These are phyloP conservation scores for Intellagama lesueurii DNA, from an alignment of 2,797 vertebrate genomes.

Conservation along the genomic window DNA sequence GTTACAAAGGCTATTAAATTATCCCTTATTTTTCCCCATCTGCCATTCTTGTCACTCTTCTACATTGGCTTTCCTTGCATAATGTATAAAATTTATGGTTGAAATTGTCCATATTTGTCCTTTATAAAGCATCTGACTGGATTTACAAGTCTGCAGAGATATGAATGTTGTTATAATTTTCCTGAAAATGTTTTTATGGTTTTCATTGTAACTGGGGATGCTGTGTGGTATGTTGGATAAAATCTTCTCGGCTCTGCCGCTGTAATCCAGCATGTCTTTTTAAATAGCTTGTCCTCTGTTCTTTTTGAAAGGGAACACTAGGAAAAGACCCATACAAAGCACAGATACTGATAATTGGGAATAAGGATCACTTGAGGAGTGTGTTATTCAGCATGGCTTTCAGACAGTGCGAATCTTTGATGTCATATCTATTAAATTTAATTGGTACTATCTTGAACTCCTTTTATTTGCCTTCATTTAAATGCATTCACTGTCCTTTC, in stretches of 20 bases:
- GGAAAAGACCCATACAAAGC: background rate
- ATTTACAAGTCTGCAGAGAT: background rate
- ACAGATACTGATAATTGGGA: background rate
- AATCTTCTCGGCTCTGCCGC: background rate
- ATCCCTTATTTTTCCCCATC: background rate
- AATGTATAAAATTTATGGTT: background rate
- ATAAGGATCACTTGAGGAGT: background rate
- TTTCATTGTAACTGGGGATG: background rate
- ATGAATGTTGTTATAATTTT: background rate
- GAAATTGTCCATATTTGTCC: background rate
- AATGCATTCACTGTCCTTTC: slow-evolving; percentile 17
- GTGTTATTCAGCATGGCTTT: slow-evolving; percentile 2
- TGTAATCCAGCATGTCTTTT: background rate
- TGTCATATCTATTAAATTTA: background rate
- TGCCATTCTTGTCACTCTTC: background rate
- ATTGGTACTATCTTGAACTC: background rate
- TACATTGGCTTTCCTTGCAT: background rate
- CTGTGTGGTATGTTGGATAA: too few relatives aligned
- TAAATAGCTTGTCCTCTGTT: background rate
- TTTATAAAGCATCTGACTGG: background rate
- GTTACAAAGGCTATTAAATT: background rate
- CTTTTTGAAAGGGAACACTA: background rate
- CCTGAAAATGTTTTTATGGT: background rate
- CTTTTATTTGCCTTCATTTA: slow-evolving; percentile 24
- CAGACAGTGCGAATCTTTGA: slow-evolving; percentile 1